These are phyloP conservation scores for Botrylloides violaceus DNA, from an alignment of 23 tunicate species.

Conservation along the genomic window DNA sequence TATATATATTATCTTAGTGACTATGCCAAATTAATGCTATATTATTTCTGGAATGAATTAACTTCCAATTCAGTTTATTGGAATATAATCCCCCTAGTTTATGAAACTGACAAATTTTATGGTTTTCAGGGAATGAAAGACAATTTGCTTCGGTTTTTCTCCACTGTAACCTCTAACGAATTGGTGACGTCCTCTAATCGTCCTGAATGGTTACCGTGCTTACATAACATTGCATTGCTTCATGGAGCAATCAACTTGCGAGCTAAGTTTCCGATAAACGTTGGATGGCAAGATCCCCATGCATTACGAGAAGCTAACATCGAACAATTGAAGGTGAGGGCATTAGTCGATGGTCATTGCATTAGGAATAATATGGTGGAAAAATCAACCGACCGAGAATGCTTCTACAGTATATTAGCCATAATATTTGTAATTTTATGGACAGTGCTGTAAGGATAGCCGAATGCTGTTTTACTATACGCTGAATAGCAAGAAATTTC, in stretches of 20 bases:
- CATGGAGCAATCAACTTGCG: constrained; percentile 77
- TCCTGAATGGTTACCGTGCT: constrained; percentile 85
- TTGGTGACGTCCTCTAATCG: constrained; percentile 65
- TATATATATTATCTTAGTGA: too few relatives aligned
- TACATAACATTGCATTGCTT: constrained; percentile 70
- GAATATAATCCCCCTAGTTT: too few relatives aligned
- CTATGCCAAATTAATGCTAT: too few relatives aligned
- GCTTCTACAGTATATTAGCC: too few relatives aligned
- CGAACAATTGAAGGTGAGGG: constrained; percentile 54
- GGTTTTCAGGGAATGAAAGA: constrained; percentile 82
- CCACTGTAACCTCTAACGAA: constrained; percentile 52
- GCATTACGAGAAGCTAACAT: constrained; percentile 41
- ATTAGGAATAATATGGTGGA: too few relatives aligned
- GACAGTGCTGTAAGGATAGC: too few relatives aligned
- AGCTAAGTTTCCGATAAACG: constrained; percentile 54
- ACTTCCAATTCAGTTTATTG: background rate
- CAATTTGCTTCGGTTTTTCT: constrained; percentile 63
- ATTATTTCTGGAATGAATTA: background rate
- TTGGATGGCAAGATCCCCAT: constrained; percentile 74
- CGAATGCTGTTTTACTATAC: too few relatives aligned
- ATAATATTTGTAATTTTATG: too few relatives aligned
- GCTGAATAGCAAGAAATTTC: too few relatives aligned
- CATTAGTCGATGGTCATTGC: too few relatives aligned
- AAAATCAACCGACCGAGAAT: too few relatives aligned
- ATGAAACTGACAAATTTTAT: background rate